Base-by-base conservation (phyloP, 2,113 vertebrate genomes). In the Hippocampus comes region DNA sequence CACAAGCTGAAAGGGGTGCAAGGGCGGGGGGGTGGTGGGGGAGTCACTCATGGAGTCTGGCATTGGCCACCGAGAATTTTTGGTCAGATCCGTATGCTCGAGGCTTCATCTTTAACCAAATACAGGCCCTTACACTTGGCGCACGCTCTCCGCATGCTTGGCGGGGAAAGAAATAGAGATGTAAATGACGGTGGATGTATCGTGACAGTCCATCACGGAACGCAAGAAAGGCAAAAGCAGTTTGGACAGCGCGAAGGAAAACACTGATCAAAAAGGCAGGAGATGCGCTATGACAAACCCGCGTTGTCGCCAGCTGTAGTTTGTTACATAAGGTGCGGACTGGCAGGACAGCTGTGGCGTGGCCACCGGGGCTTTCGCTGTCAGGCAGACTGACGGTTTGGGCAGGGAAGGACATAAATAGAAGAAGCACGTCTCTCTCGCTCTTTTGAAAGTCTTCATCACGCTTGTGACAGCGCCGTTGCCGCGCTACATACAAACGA, bases 41-140 rank as follows among this genome's bases (percentile, higher is more conserved):
- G 17, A 0, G 76, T 91, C 83, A 90, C 74, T 91, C 86, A 88
- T 86, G 83, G 61, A 63, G 63, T 75, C 71, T 80, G 75, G 69
- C 72, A 73, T 70, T 77, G 77, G 34, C 25, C 75, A 64, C 72
- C 43, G 43, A 80, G 72, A 64, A 21, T 75, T 79, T 72, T 67
- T 59, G 68, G 71, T 78, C 76, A 84, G 78, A 76, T 63, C 10
- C 72, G 71, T 69, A 72, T 21, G 71, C 68, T 41, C 56, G 64
- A 78, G 72, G 72, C 71, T 70, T 73, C 61, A 6, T 81, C 67
- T 78, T n/a, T 63, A 86, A 68, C 78, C 86, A 82, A 78, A 76
- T 74, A 61, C 72, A 68, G 66, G 17, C 53, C 43, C 18, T 56
- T 60, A 9, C 57, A 55, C 0, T 5, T 56, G 2, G 0, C 43